phyloP scores from a whole-genome alignment of 2,888 invertebrate species.

The Orthosia cruda region DNA sequence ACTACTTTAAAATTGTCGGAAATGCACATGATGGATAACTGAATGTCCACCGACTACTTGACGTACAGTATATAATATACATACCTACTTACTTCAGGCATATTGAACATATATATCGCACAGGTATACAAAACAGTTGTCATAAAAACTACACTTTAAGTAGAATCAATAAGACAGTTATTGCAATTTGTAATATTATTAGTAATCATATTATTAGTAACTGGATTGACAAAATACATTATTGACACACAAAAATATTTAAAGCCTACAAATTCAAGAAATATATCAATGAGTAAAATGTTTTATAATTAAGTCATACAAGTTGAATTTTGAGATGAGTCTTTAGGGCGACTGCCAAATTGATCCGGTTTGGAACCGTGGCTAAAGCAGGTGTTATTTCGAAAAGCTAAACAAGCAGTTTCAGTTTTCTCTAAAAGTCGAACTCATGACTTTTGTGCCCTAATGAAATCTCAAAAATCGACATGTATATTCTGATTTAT shows the following conservation, averaged over 20 bases:
- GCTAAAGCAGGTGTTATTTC: background rate
- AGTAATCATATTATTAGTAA: slow-evolving; percentile 6
- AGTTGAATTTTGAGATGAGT: slow-evolving; percentile 13
- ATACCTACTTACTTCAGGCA: slow-evolving; percentile 18
- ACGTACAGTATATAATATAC: slow-evolving; percentile 2
- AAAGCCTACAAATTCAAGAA: slow-evolving; percentile 34
- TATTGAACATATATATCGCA: slow-evolving; percentile 32
- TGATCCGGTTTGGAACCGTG: slow-evolving; percentile 7
- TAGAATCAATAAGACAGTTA: slow-evolving; percentile 25
- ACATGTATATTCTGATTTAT: slow-evolving; percentile 20
- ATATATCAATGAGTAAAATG: slow-evolving; percentile 25
- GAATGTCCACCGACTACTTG: slow-evolving; percentile 23
- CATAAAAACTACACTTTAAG: slow-evolving; percentile 30
- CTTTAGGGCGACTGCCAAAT: background rate
- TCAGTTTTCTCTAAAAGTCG: background rate
- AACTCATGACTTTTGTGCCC: background rate
- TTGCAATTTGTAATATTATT: slow-evolving; percentile 18
- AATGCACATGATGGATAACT: slow-evolving; percentile 40
- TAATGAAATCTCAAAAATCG: slow-evolving; percentile 19
- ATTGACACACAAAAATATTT: slow-evolving; percentile 44
- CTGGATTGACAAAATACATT: slow-evolving; percentile 12
- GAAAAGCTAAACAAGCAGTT: slow-evolving; percentile 16
- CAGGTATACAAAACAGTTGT: slow-evolving; percentile 32
- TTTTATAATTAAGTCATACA: slow-evolving; percentile 17
- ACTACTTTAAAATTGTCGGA: slow-evolving; percentile 36